phyloP scores from a whole-genome alignment of 2,113 vertebrate genomes.

The Alouatta palliata region DNA sequence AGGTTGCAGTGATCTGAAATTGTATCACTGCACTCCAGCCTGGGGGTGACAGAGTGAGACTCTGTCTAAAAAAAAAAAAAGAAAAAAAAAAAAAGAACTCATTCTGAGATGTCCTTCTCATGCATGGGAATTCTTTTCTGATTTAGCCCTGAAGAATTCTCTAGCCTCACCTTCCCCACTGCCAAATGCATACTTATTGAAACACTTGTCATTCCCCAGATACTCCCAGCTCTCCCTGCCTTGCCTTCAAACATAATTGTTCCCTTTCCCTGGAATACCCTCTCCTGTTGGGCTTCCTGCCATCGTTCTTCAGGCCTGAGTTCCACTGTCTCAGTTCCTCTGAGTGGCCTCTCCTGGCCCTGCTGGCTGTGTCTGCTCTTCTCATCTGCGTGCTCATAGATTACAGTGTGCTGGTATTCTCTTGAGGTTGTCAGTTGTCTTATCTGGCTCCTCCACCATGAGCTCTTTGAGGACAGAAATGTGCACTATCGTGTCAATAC shows the following conservation, averaged over 20 bases:
- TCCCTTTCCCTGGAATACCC: neutral
- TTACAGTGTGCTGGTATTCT: neutral
- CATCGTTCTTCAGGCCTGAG: neutral
- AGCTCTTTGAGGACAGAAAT: neutral
- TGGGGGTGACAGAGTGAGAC: no score
- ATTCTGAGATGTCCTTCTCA: neutral
- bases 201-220: neutral
- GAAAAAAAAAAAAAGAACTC: no score
- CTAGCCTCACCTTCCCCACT: no score
- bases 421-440: neutral
- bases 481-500: no score
- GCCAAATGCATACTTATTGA: neutral
- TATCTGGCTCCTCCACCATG: no score
- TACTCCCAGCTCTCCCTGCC: neutral
- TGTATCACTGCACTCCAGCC: no score
- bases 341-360: neutral
- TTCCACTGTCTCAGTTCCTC: neutral
- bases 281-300: no score
- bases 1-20: no score
- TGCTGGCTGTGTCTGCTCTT: neutral
- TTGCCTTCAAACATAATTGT: neutral
- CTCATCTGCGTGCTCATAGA: neutral
- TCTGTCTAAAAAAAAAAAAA: no score
- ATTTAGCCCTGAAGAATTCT: neutral
- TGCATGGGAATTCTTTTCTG: neutral